Percentiles rank a stretch among this genome's conserved stretches.
These are phyloP conservation scores for Mystacornis crossleyi DNA, from an alignment of 2,113 vertebrate species.

Conservation along the genomic window DNA sequence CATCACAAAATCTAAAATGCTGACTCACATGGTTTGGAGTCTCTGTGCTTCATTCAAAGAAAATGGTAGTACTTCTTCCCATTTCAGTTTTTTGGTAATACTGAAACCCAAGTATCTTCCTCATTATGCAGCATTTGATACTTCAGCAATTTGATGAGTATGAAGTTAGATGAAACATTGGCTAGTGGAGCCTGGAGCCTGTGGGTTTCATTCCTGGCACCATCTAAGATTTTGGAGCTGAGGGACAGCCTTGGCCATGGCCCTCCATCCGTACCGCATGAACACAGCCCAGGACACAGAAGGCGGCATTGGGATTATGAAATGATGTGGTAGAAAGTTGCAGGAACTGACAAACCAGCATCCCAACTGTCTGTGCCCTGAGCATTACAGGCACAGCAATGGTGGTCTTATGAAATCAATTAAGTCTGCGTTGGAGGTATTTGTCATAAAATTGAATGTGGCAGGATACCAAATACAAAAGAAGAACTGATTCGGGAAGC, in stretches of 20 bases:
- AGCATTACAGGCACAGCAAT: neutral
- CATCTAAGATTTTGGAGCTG: neutral
- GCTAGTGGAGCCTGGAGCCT: neutral
- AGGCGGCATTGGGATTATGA: accelerated
- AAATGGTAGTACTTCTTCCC: neutral
- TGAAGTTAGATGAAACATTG: neutral
- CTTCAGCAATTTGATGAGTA: neutral
- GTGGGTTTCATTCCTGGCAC: neutral
- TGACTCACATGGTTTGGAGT: neutral
- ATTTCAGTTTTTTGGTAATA: neutral
- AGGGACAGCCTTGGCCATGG: neutral
- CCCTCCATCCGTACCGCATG: accelerated
- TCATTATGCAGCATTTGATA: neutral
- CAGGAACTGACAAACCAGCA: neutral
- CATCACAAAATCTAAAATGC: neutral
- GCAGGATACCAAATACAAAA: neutral
- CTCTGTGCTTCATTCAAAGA: neutral
- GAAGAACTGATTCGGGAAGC: neutral
- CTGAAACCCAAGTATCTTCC: neutral
- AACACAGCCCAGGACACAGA: neutral
- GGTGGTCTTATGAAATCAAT: neutral
- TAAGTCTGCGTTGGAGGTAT: neutral
- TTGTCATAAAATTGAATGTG: neutral
- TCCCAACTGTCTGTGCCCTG: neutral
- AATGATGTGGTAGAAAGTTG: neutral